These are phyloP conservation scores for Ommatoiulus sabulosus DNA, from an alignment of 2,888 invertebrate species.

Conservation along the genomic window DNA sequence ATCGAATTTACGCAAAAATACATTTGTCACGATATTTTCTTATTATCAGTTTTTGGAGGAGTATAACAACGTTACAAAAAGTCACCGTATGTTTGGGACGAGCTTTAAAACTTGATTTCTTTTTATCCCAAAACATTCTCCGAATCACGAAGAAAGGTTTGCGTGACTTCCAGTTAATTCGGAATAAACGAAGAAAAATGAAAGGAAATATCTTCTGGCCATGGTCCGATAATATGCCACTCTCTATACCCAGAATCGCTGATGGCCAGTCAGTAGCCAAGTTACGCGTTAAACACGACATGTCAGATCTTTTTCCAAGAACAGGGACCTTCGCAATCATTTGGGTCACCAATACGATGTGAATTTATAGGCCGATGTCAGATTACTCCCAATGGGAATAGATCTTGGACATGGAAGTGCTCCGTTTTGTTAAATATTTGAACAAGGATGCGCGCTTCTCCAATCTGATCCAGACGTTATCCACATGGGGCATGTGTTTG, in stretches of 20 bases:
- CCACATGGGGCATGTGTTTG: background rate
- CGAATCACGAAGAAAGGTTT: background rate
- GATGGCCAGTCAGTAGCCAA: background rate
- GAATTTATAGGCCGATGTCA: constrained; percentile 22
- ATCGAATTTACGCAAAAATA: background rate
- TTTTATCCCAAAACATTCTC: too few relatives aligned
- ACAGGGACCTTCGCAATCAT: background rate
- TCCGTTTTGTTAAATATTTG: constrained; percentile 15
- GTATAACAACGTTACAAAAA: too few relatives aligned
- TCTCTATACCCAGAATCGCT: background rate
- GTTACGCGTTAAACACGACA: constrained; percentile 7
- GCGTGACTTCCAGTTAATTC: background rate
- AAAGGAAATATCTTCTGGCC: background rate
- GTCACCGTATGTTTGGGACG: too few relatives aligned
- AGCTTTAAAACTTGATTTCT: too few relatives aligned
- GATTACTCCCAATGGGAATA: constrained; percentile 9
- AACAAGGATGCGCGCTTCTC: constrained; percentile 1
- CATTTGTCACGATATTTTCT: too few relatives aligned
- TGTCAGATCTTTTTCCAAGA: constrained; percentile 34
- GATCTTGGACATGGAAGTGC: constrained; percentile 22
- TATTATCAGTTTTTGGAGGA: too few relatives aligned
- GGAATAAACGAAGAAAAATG: background rate
- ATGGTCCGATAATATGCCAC: background rate
- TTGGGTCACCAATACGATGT: background rate
- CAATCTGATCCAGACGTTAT: constrained; percentile 14